Evolutionary conservation across 2,113 vertebrate species (phyloP), one percentile per base, ranked within the genome.

Genomic region (Sciurus niger): DNA sequence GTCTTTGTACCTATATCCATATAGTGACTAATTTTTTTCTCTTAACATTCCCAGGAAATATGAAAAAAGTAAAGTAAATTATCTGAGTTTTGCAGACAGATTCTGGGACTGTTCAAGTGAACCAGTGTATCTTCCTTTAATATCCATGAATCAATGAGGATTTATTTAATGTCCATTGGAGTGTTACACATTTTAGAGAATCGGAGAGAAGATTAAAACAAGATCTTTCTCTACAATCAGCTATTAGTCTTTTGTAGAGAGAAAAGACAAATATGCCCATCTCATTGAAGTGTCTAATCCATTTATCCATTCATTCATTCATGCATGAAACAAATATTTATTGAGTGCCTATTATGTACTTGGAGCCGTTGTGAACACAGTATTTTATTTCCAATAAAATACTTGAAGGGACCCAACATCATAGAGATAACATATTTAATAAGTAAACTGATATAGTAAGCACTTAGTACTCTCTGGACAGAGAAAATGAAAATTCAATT

Each of bases 161-260:
- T 90, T 97, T 98, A 90, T 83, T 85, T 86, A 96, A 79, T 76
- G 68, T 82, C 48, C 74, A 76, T 86, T 90, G 93, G 40, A 65
- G 28, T 84, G 48, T 65, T 70, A 74, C 13, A 77, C 7, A 20
- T 43, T 40, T 10, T 90, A 89, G 95, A 89, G 60, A 28, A 89
- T 78, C 9, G 87, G 68, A 76, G 55, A 90, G 43, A 70, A 88
- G 70, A 90, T 93, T 73, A 95, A 95, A 89, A 70, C 13, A 73
- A 96, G 68, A 95, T 95, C 22, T 89, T 73, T 96, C 58, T 86
- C 51, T 78, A 30, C 1, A 87, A 77, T 28, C 22, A 82, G 65
- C n/a, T 73, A 82, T 96, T 63, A 84, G 25, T 89, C 70, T 92
- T 93, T 63, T 72, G n/a, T 37, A 77, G 46, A 82, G 11, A 84